These are phyloP conservation scores for Ariolimax columbianus DNA, from an alignment of 2,888 invertebrate species.

Conservation along the genomic window DNA sequence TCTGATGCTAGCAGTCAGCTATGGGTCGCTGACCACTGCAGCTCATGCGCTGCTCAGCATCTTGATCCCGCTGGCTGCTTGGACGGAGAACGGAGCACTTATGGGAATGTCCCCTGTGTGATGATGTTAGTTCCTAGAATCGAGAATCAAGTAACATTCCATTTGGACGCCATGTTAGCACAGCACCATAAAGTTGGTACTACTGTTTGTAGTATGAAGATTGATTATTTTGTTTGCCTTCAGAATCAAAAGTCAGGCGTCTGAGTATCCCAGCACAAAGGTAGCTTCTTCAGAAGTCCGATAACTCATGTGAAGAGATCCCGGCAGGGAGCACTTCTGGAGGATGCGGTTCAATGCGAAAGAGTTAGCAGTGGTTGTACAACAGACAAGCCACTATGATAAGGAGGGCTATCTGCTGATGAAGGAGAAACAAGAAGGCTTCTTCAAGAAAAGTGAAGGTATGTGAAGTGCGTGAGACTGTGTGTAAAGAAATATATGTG, in stretches of 20 bases:
- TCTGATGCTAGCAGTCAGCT: too few relatives aligned
- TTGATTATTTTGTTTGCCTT: not conserved
- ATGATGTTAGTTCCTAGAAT: too few relatives aligned
- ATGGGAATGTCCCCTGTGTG: too few relatives aligned
- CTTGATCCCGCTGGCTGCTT: too few relatives aligned
- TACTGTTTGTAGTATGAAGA: too few relatives aligned
- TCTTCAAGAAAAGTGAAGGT: constrained; percentile 93
- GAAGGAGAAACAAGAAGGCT: constrained; percentile 92
- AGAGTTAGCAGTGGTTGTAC: constrained; percentile 90
- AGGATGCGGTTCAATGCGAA: constrained; percentile 93
- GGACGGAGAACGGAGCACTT: too few relatives aligned
- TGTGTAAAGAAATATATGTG: not conserved
- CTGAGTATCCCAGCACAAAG: not conserved
- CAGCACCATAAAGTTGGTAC: too few relatives aligned
- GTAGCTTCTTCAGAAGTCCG: not conserved
- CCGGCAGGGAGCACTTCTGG: not conserved
- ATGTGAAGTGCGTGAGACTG: not conserved
- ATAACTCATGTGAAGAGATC: not conserved
- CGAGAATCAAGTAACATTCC: too few relatives aligned
- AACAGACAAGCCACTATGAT: constrained; percentile 92
- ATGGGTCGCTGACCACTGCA: too few relatives aligned
- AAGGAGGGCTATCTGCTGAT: constrained; percentile 92
- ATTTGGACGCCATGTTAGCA: too few relatives aligned
- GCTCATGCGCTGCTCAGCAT: too few relatives aligned
- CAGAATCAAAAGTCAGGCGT: not conserved